phyloP scores from a whole-genome alignment of 1,140 invertebrate genomes.

The Pseudoatta argentina region DNA sequence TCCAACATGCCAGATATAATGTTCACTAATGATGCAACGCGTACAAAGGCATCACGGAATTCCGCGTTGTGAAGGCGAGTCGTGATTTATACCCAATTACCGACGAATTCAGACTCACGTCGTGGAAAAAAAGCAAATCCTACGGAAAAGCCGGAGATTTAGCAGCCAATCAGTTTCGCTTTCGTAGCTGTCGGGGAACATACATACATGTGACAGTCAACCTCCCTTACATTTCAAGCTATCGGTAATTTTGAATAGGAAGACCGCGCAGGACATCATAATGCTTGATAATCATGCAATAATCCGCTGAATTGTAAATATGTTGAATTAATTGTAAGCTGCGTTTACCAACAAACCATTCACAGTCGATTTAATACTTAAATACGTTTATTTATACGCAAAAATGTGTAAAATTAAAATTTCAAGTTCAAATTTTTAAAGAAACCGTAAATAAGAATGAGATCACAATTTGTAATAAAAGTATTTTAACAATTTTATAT shows the following conservation, averaged over 20 bases:
- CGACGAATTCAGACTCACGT: slow-evolving; percentile 71
- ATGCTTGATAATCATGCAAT: slow-evolving; percentile 44
- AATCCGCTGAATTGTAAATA: slow-evolving; percentile 52
- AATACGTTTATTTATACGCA: not conserved
- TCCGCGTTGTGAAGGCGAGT: slow-evolving; percentile 41
- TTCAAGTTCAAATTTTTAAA: not conserved
- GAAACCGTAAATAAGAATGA: not conserved
- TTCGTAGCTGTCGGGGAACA: slow-evolving; percentile 38
- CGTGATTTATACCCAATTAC: slow-evolving; percentile 79
- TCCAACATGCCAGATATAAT: slow-evolving; percentile 71
- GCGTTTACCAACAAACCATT: slow-evolving; percentile 3
- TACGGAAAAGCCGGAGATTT: slow-evolving; percentile 73
- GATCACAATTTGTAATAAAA: not conserved
- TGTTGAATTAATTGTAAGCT: not conserved
- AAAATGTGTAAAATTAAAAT: not conserved
- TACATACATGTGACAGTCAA: slow-evolving; percentile 42
- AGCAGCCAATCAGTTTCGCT: slow-evolving; percentile 75
- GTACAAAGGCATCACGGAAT: slow-evolving; percentile 66
- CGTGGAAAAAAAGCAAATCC: slow-evolving; percentile 69
- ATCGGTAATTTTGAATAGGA: slow-evolving; percentile 34
- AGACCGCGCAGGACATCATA: slow-evolving; percentile 31
- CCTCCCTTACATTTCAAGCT: slow-evolving; percentile 25
- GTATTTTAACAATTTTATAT: not conserved
- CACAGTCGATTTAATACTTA: not conserved
- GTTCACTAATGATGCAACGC: slow-evolving; percentile 74